phyloP scores from a whole-genome alignment of 2,888 invertebrate genomes.

The Rhimphoctona megacephalus region DNA sequence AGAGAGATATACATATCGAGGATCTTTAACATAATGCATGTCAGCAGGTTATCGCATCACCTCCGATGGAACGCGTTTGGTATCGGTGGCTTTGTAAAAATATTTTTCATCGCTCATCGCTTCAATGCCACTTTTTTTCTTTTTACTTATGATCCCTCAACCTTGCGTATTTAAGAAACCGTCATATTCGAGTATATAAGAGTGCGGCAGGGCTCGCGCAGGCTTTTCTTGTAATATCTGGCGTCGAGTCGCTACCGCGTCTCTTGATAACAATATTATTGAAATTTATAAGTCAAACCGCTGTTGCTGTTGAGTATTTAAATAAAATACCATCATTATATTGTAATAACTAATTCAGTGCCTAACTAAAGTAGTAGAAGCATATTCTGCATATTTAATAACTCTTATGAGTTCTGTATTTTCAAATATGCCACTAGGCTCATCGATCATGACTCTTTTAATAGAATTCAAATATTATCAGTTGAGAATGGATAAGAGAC shows the following conservation, averaged over 20 bases:
- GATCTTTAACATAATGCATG: conserved; percentile 24
- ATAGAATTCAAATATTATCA: not conserved
- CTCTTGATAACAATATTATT: conserved; percentile 16
- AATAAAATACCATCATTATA: not conserved
- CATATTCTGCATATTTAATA: not conserved
- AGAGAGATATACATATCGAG: conserved; percentile 2
- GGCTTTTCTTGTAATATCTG: too few relatives aligned
- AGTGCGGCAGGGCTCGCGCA: too few relatives aligned
- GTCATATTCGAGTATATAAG: too few relatives aligned
- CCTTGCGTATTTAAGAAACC: conserved; percentile 1
- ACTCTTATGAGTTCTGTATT: not conserved
- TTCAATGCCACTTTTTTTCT: conserved; percentile 1
- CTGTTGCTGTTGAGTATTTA: not conserved
- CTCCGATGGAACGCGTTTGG: not conserved
- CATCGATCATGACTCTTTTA: not conserved
- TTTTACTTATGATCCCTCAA: not conserved
- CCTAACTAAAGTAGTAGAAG: not conserved
- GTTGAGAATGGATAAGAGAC: not conserved
- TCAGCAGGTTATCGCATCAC: conserved; percentile 26
- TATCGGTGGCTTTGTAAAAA: not conserved
- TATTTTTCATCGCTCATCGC: conserved; percentile 18
- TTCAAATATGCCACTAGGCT: not conserved
- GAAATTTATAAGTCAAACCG: not conserved
- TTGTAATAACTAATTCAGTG: not conserved
- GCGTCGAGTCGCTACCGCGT: too few relatives aligned